Percentiles rank a stretch among this genome's conserved stretches.
These are phyloP conservation scores for Morpho deidamia DNA, from an alignment of 2,888 invertebrate genomes.

Conservation along the genomic window DNA sequence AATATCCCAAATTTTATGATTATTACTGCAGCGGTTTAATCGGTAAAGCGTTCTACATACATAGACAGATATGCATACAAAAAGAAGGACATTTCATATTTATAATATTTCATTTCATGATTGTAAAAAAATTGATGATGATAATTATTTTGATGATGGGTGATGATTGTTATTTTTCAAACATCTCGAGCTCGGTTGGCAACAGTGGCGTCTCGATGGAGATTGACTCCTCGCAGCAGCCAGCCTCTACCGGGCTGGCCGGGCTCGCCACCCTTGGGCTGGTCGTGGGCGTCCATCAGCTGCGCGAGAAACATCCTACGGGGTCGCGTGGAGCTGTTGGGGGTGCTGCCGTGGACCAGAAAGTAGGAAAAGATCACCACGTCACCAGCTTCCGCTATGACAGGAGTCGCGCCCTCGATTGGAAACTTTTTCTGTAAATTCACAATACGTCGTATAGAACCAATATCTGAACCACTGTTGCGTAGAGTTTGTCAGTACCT, in stretches of 20 bases:
- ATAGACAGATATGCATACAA: too few species aligned
- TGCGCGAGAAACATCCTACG: constrained; percentile 78
- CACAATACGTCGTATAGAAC: too few species aligned
- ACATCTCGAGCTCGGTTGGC: neutral
- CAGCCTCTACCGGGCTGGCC: constrained; percentile 49
- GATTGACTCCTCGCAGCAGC: neutral
- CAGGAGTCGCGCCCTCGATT: constrained; percentile 65
- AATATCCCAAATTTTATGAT: too few species aligned
- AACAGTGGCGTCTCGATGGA: neutral
- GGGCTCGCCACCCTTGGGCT: constrained; percentile 56
- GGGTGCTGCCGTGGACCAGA: constrained; percentile 76
- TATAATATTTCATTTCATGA: too few species aligned
- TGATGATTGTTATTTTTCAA: too few species aligned
- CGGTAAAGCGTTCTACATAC: too few species aligned
- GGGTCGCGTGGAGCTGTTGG: constrained; percentile 60
- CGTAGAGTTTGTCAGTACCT: too few species aligned
- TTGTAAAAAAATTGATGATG: too few species aligned
- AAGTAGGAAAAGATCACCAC: constrained; percentile 79
- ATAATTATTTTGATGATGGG: too few species aligned
- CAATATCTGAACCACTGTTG: too few species aligned
- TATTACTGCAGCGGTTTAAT: too few species aligned
- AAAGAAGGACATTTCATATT: too few species aligned
- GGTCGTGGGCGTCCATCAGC: constrained; percentile 74
- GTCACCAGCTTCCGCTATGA: constrained; percentile 73
- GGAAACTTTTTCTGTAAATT: constrained; percentile 58